These are phyloP conservation scores for Monochamus saltuarius DNA, from an alignment of 1,140 invertebrate genomes.

Conservation along the genomic window DNA sequence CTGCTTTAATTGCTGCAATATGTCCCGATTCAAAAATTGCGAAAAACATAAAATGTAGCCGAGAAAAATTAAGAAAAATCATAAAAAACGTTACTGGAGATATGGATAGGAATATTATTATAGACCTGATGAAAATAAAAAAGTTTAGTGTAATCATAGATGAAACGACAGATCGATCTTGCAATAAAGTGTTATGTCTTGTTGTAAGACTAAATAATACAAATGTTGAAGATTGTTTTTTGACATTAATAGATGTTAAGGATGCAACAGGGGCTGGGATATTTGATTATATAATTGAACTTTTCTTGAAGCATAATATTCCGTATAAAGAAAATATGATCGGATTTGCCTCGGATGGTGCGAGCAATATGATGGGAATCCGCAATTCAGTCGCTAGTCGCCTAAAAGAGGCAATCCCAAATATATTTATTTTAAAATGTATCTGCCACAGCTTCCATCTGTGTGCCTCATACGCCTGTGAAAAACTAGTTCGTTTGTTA, in stretches of 20 bases:
- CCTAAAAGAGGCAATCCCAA: constrained; percentile 43
- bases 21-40: constrained; percentile 21
- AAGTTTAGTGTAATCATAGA: constrained; percentile 50
- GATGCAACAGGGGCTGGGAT: constrained; percentile 36
- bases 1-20: constrained; percentile 9
- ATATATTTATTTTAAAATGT: constrained; percentile 47
- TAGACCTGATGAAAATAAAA: constrained; percentile 34
- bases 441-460: constrained; percentile 48
- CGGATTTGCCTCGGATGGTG: constrained; percentile 52
- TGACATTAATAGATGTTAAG: constrained; percentile 18
- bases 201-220: constrained; percentile 17
- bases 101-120: constrained; percentile 17
- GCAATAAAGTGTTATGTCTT: constrained; percentile 43
- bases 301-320: too few species aligned
- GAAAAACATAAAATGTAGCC: background rate
- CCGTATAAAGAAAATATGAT: too few species aligned
- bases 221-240: constrained; percentile 14
- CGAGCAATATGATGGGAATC: constrained; percentile 49
- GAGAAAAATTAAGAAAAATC: constrained; percentile 4
- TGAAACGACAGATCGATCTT: constrained; percentile 45
- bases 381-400: constrained; percentile 42
- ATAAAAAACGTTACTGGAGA: constrained; percentile 13
- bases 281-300: constrained; percentile 44
- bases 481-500: constrained; percentile 28
- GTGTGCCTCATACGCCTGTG: constrained; percentile 41